phyloP scores from a whole-genome alignment of 2,797 vertebrate genomes.

The Hippopotamyrus pictus region DNA sequence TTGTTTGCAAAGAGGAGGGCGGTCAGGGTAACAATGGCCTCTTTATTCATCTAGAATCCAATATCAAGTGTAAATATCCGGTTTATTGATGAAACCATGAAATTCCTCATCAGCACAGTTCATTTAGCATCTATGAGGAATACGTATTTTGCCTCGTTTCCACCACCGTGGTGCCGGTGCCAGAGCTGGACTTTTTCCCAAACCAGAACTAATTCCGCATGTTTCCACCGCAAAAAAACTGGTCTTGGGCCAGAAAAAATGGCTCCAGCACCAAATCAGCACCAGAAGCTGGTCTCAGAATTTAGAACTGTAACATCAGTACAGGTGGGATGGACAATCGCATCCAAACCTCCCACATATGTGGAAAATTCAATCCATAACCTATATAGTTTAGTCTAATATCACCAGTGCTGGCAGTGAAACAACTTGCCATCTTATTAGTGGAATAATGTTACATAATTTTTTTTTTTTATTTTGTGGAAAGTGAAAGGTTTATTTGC shows the following conservation, averaged over 20 bases:
- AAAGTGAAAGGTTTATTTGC: background rate
- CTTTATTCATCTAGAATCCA: background rate
- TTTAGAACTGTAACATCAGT: background rate
- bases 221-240: background rate
- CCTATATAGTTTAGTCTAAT: background rate
- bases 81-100: background rate
- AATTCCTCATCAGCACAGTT: background rate
- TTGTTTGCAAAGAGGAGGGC: background rate
- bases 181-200: background rate
- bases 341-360: background rate
- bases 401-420: background rate
- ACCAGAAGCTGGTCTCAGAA: background rate
- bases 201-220: background rate
- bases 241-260: background rate
- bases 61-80: background rate
- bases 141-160: background rate
- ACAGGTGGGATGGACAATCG: background rate
- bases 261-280: background rate
- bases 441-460: background rate
- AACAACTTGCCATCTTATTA: background rate
- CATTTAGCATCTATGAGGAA: background rate
- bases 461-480: background rate
- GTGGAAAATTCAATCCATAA: background rate
- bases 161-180: background rate
- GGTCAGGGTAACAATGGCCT: background rate